Conservation (phyloP, 2,797 vertebrate genomes). For the Pogoniulus pusillus region DNA sequence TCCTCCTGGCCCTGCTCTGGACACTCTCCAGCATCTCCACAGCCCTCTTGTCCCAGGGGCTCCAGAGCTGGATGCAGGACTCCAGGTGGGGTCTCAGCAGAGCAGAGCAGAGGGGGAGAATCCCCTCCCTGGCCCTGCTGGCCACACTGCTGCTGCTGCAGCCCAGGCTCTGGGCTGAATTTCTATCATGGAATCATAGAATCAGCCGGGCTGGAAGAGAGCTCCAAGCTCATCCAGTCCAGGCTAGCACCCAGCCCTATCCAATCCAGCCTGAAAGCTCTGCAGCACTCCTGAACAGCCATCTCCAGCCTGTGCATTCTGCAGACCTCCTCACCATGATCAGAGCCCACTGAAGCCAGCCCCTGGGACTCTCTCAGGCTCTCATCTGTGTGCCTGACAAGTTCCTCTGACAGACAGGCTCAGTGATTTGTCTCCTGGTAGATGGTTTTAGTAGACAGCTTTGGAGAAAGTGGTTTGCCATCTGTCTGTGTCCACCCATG, state of each 20-base stretch:
- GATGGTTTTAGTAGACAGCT: neutral
- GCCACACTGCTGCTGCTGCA: too few relatives aligned
- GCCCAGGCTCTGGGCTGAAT: neutral
- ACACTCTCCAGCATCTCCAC: too few relatives aligned
- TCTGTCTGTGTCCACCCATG: conserved; percentile 16
- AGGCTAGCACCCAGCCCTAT: too few relatives aligned
- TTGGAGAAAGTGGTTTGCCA: neutral
- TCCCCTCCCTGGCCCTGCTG: too few relatives aligned
- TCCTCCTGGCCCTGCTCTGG: too few relatives aligned
- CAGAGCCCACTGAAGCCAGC: neutral
- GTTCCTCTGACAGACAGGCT: neutral
- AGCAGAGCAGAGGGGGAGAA: too few relatives aligned
- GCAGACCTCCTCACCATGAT: neutral
- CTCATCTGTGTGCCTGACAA: neutral
- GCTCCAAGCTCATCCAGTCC: too few relatives aligned
- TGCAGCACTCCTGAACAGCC: neutral
- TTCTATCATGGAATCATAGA: too few relatives aligned
- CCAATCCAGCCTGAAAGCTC: neutral
- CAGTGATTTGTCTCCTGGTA: neutral
- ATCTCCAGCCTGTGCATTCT: neutral
- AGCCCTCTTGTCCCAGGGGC: too few relatives aligned
- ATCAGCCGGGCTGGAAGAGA: too few relatives aligned
- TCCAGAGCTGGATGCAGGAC: too few relatives aligned
- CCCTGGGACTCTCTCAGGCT: neutral
- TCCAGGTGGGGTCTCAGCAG: too few relatives aligned